These are phyloP conservation scores for Orthosia incerta DNA, from an alignment of 2,888 invertebrate species.

Conservation along the genomic window DNA sequence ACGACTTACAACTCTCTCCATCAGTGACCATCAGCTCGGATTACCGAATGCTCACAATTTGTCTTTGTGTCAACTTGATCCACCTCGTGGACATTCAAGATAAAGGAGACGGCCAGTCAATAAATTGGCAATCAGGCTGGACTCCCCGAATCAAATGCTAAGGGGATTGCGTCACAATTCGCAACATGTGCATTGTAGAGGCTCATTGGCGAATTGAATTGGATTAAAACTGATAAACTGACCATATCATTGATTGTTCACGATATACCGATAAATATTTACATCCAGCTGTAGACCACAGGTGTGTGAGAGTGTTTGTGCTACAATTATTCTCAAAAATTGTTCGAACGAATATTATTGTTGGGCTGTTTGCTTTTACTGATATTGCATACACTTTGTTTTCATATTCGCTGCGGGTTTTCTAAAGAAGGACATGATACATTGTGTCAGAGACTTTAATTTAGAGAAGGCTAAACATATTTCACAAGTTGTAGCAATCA, in stretches of 20 bases:
- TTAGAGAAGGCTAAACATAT: slow-evolving; percentile 37
- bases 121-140: slow-evolving; percentile 72
- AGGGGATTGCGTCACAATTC: slow-evolving; percentile 52
- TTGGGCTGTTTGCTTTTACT: slow-evolving; percentile 25
- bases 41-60: slow-evolving; percentile 74
- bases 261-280: slow-evolving; percentile 42
- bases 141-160: slow-evolving; percentile 53
- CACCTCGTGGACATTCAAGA: slow-evolving; percentile 66
- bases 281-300: slow-evolving; percentile 26
- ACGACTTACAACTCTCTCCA: slow-evolving; percentile 36
- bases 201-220: slow-evolving; percentile 43
- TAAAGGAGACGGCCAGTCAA: slow-evolving; percentile 68
- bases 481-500: slow-evolving; percentile 44
- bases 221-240: slow-evolving; percentile 54
- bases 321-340: slow-evolving; percentile 40
- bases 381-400: slow-evolving; percentile 26
- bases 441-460: slow-evolving; percentile 22
- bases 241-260: slow-evolving; percentile 46
- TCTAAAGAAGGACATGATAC: background rate
- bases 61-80: slow-evolving; percentile 73
- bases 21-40: slow-evolving; percentile 73
- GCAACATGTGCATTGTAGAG: slow-evolving; percentile 35
- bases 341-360: slow-evolving; percentile 4
- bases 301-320: slow-evolving; percentile 26
- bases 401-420: slow-evolving; percentile 9